These are phyloP conservation scores for Junonia oenone DNA, from an alignment of 2,888 invertebrate genomes.

Conservation along the genomic window DNA sequence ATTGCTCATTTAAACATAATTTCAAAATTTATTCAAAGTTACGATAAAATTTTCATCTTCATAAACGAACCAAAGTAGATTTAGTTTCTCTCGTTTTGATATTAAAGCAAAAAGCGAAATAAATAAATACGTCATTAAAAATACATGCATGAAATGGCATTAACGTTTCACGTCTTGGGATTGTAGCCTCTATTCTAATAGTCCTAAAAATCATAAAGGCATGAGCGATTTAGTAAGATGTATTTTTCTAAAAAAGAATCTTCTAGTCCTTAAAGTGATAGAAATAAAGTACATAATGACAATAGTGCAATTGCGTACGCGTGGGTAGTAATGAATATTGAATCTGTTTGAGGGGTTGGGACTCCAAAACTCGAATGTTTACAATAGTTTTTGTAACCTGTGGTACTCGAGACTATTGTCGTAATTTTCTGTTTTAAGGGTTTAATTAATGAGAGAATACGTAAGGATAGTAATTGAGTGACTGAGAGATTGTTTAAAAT, in stretches of 20 bases:
- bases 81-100: not conserved
- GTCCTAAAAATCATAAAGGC: not conserved
- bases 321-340: not conserved
- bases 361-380: not conserved
- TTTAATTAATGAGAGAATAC: not conserved
- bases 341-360: not conserved
- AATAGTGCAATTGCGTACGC: not conserved
- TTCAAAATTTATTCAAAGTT: not conserved
- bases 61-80: not conserved
- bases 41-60: not conserved
- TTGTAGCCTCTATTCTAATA: not conserved
- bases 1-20: not conserved
- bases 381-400: not conserved
- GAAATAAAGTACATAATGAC: not conserved
- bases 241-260: not conserved
- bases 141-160: constrained; percentile 10
- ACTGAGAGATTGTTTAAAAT: not conserved
- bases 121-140: constrained; percentile 17
- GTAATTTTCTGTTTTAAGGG: not conserved
- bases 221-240: not conserved
- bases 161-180: not conserved
- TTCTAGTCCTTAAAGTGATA: not conserved
- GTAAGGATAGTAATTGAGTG: not conserved
- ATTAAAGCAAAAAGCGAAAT: constrained; percentile 4
- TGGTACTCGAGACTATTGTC: not conserved